Evolutionary conservation across 2,797 vertebrate species (phyloP).

Genomic region (Hafferia zeledoni): DNA sequence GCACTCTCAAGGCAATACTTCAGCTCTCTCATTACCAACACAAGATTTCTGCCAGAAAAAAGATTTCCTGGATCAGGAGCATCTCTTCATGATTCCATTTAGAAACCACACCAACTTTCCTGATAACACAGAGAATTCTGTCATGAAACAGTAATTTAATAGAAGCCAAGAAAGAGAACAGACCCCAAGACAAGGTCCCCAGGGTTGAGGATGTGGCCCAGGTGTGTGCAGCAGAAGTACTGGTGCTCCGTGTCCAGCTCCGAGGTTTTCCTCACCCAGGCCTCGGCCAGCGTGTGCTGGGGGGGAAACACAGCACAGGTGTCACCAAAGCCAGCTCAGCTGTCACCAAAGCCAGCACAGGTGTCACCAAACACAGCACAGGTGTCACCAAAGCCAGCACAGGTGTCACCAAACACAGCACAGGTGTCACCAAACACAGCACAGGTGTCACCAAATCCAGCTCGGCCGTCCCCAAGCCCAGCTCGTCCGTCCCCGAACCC

Average conservation of each 20-base stretch:
- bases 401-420: too few species aligned
- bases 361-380: too few species aligned
- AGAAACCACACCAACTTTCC: background rate
- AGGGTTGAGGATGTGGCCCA: conserved; percentile 96
- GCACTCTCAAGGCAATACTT: background rate
- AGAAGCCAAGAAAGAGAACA: conserved; percentile 22
- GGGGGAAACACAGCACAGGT: background rate
- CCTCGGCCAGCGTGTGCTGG: conserved; percentile 90
- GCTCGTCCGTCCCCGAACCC: too few species aligned
- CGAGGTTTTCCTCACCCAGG: conserved; percentile 96
- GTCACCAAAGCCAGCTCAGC: background rate
- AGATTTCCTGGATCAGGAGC: background rate
- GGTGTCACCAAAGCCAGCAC: too few species aligned
- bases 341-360: background rate
- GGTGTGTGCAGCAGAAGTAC: conserved; percentile 93
- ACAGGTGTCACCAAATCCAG: too few species aligned
- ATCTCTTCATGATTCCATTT: background rate
- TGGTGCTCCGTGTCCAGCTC: conserved; percentile 93
- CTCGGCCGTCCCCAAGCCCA: too few species aligned
- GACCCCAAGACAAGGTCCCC: conserved; percentile 93
- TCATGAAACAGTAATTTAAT: background rate
- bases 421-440: too few species aligned
- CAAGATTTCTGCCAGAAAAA: background rate
- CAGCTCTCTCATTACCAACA: background rate
- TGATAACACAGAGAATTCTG: background rate